Evolutionary conservation across 2,797 vertebrate species (phyloP), one percentile per base, ranked within the genome.

Genomic region (Avahi laniger): DNA sequence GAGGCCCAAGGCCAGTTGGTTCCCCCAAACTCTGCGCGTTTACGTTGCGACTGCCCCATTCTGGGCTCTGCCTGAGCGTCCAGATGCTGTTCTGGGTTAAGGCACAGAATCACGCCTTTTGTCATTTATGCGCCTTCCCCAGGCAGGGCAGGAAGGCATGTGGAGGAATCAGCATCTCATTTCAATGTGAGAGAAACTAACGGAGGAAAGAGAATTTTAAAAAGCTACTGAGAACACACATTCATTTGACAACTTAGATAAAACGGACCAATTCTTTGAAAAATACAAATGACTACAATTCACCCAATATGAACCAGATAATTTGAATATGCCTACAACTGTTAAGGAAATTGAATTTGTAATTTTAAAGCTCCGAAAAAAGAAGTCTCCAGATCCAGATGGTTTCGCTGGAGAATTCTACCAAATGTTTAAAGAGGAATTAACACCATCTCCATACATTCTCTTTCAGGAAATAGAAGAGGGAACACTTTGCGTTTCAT

Each of bases 311-410:
- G 83, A 75, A 79, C 92, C 70, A 59, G 61, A 26, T 63, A 18
- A 57, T 86, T n/a, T 91, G 69, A 89, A 91, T 91, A 88, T 35
- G 72, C 73, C 50, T 67, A 93, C 82, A 94, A 85, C 85, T 88
- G 85, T 69, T 84, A 82, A 89, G 54, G 80, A 79, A 96, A 92
- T 15, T 70, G 72, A 88, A 95, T 85, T 81, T 59, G 35, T 73
- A 79, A 96, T 72, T 76, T 80, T 50, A 93, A 97, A 86, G 63
- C 15, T 52, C 83, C n/a, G 43, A 52, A n/a, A 76, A 91, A 94
- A 81, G 79, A 96, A 78, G 11, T 87, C 79, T 96, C 70, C 50
- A 61, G 28, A 46, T 28, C 79, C 94, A 93, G 92, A 91, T 85
- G 90, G 87, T 43, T 82, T 94, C 14, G 28, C 24, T 79, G 50